Percentiles rank a stretch among this genome's conserved stretches.
These are phyloP conservation scores for Gallinago undulata DNA, from an alignment of 2,113 vertebrate species.

Conservation along the genomic window DNA sequence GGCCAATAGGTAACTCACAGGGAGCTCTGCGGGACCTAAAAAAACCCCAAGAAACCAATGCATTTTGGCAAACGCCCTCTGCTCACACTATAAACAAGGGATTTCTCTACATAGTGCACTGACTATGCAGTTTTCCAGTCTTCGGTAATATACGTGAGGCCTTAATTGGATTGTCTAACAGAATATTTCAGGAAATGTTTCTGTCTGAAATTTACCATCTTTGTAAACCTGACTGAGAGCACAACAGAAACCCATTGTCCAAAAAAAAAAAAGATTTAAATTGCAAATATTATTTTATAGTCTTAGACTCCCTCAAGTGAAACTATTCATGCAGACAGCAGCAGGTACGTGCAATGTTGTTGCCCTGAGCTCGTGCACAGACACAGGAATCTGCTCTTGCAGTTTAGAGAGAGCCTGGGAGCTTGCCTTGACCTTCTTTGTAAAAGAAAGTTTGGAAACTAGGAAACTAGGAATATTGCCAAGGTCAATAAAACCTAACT, in stretches of 20 bases:
- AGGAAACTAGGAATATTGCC: neutral
- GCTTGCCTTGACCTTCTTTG: neutral
- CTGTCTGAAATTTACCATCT: neutral
- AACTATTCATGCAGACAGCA: neutral
- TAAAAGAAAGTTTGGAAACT: neutral
- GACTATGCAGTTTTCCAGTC: neutral
- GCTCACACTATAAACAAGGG: neutral
- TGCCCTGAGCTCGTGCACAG: neutral
- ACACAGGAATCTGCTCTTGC: neutral
- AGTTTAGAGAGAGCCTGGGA: neutral
- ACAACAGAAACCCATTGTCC: neutral
- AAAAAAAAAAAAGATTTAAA: neutral
- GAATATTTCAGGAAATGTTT: neutral
- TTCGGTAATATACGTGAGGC: neutral
- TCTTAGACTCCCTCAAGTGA: neutral
- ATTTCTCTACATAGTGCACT: neutral
- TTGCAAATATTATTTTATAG: neutral
- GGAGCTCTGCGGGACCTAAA: neutral
- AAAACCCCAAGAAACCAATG: accelerated
- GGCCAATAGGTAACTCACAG: neutral
- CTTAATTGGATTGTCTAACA: neutral
- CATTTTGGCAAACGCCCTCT: neutral
- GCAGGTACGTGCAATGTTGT: accelerated
- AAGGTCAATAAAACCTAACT: neutral
- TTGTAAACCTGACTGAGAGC: neutral